Evolutionary conservation across 2,888 invertebrate genomes (phyloP).

Genomic region (Epiblema foenella): DNA sequence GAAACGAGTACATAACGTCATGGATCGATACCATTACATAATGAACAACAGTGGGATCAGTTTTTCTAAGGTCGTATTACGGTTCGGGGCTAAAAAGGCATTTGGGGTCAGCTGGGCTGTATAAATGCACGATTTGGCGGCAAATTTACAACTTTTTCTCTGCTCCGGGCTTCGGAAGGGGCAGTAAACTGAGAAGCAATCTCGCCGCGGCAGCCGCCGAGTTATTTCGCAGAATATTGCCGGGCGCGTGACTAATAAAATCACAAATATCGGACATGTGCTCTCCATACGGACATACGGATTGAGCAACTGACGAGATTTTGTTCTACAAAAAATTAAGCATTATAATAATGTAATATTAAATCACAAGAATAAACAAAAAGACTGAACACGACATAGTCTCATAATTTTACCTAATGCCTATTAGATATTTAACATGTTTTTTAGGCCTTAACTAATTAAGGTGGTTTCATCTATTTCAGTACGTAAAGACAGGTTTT

Average conservation of each 20-base stretch:
- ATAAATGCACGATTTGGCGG: conserved; percentile 79
- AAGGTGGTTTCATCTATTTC: no score
- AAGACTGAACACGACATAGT: no score
- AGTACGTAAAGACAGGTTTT: no score
- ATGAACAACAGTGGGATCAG: conserved; percentile 62
- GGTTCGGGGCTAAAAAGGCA: conserved; percentile 61
- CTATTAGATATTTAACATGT: no score
- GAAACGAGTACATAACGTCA: background rate
- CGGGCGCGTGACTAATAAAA: conserved; percentile 79
- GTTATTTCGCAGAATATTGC: conserved; percentile 80
- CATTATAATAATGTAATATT: no score
- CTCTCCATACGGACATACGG: conserved; percentile 61
- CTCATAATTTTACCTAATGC: no score
- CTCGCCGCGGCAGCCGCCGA: conserved; percentile 68
- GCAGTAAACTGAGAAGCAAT: conserved; percentile 81
- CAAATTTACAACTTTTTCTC: conserved; percentile 83
- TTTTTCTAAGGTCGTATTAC: conserved; percentile 66
- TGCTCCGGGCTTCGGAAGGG: conserved; percentile 66
- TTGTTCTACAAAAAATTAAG: background rate
- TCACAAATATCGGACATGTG: conserved; percentile 76
- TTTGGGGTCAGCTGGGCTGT: conserved; percentile 76
- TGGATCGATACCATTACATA: conserved; percentile 49
- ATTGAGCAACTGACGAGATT: conserved; percentile 55
- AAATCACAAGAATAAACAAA: no score
- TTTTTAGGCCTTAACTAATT: no score